Percentiles rank a stretch among this genome's conserved stretches.
These are phyloP conservation scores for Neolamprologus variostigma DNA, from an alignment of 2,113 vertebrate genomes.

Conservation along the genomic window DNA sequence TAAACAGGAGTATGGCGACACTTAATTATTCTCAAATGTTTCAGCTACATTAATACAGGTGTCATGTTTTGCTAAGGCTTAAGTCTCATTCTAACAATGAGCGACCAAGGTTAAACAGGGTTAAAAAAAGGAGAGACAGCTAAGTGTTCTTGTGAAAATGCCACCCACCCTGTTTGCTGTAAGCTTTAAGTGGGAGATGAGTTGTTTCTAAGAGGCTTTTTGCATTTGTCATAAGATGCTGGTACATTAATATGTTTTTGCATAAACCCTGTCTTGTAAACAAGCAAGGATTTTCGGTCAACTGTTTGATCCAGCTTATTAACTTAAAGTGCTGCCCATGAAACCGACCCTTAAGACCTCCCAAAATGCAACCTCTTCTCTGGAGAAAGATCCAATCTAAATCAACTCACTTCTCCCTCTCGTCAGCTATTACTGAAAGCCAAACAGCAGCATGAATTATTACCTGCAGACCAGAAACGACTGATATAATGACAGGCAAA, in stretches of 20 bases:
- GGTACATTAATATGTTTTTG: background rate
- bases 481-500: background rate
- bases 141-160: background rate
- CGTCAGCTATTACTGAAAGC: background rate
- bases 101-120: background rate
- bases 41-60: background rate
- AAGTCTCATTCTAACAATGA: background rate
- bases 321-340: background rate
- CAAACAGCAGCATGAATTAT: background rate
- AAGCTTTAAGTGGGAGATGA: background rate
- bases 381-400: background rate
- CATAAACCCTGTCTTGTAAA: conserved; percentile 10
- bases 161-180: background rate
- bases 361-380: background rate
- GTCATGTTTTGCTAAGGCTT: background rate
- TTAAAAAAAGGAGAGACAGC: background rate
- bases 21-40: conserved; percentile 10
- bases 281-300: conserved; percentile 6
- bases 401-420: background rate
- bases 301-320: conserved; percentile 22
- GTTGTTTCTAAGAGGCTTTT: conserved; percentile 9
- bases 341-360: background rate
- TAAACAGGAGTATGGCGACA: background rate
- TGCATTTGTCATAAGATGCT: background rate
- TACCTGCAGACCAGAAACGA: background rate